Conservation (phyloP, 2,888 invertebrate genomes). For the Chirona hameri region DNA sequence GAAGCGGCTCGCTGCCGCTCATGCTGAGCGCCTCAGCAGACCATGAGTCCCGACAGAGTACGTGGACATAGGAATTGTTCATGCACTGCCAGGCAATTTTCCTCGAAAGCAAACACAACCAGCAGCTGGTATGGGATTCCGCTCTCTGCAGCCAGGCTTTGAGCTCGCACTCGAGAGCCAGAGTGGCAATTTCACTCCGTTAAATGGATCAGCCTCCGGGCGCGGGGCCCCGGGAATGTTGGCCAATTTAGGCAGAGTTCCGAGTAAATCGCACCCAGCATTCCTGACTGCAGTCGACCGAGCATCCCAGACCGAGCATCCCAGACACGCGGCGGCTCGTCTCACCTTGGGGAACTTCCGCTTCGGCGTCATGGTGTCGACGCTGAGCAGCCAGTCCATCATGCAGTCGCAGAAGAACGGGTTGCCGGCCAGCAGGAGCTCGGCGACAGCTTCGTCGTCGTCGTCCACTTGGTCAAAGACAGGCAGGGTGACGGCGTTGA, state of each 20-base stretch:
- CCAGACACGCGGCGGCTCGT: not conserved
- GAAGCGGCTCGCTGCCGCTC: not conserved
- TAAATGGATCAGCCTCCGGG: too few species aligned
- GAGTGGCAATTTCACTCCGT: too few species aligned
- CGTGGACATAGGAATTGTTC: too few species aligned
- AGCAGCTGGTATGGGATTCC: too few species aligned
- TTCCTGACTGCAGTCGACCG: not conserved
- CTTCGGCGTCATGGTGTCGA: conserved; percentile 76
- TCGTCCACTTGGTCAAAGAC: conserved; percentile 62
- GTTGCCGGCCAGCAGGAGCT: conserved; percentile 90
- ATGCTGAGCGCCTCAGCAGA: too few species aligned
- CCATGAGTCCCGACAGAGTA: too few species aligned
- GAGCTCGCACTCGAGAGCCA: too few species aligned
- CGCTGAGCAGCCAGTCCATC: conserved; percentile 91
- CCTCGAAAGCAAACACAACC: too few species aligned
- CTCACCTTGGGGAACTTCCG: conserved; percentile 81
- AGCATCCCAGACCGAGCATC: not conserved
- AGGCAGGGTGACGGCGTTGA: conserved; percentile 77
- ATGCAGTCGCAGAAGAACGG: conserved; percentile 93
- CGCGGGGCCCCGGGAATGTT: not conserved
- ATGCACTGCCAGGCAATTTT: too few species aligned
- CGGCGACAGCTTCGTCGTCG: conserved; percentile 57
- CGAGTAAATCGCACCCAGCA: not conserved
- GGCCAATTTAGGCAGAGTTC: not conserved
- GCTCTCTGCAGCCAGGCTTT: too few species aligned